A percentile compares a stretch with the other conserved stretches of the same genome.
Evolutionary conservation across 2,797 vertebrate genomes (phyloP).

Genomic region (Pantherophis alleghaniensis): DNA sequence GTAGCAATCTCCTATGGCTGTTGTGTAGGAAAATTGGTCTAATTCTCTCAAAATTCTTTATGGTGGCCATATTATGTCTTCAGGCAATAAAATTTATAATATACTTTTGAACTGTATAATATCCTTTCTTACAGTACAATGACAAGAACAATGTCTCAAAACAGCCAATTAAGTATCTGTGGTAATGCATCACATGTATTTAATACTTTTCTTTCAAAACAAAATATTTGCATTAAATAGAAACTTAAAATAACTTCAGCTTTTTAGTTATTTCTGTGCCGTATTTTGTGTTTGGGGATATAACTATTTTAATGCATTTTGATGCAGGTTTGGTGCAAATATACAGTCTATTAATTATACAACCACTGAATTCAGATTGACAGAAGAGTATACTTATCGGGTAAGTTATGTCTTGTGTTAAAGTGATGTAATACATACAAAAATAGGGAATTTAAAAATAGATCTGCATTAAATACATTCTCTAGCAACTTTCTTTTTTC

Average conservation of each 20-base stretch:
- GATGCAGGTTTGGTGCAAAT: conserved; percentile 78
- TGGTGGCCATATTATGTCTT: not conserved
- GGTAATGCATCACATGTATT: not conserved
- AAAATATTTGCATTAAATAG: not conserved
- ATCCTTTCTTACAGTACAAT: not conserved
- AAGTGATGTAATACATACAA: not conserved
- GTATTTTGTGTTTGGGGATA: conserved; percentile 33
- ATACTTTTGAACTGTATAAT: not conserved
- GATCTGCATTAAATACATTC: not conserved
- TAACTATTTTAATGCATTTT: conserved; percentile 5
- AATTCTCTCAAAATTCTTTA: not conserved
- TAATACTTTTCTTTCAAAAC: not conserved
- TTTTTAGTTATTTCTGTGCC: conserved; percentile 2
- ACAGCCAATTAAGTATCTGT: not conserved
- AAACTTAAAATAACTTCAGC: conserved; percentile 16
- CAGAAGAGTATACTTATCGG: conserved; percentile 69
- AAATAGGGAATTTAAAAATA: not conserved
- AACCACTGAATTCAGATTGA: conserved; percentile 87
- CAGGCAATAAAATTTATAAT: not conserved
- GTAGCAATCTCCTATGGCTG: not conserved
- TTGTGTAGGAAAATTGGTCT: not conserved
- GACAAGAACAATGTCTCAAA: not conserved
- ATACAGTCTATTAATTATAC: conserved; percentile 85
- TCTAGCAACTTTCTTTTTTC: not conserved
- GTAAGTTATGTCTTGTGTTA: conserved; percentile 60